These are phyloP conservation scores for Siniperca knerii DNA, from an alignment of 2,113 vertebrate species.

Conservation along the genomic window DNA sequence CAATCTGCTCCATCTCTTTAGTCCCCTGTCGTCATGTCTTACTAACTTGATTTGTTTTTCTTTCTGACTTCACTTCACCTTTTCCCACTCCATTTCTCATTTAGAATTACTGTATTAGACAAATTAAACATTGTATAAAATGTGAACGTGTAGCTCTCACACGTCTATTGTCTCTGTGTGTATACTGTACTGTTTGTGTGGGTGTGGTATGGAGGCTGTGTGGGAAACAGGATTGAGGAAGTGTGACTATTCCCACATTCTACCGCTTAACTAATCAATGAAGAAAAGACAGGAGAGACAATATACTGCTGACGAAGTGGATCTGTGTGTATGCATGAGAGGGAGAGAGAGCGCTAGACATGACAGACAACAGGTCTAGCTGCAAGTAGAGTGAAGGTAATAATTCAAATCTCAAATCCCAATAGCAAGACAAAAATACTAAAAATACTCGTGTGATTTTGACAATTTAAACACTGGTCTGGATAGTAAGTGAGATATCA, in stretches of 20 bases:
- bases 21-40: neutral
- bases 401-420: neutral
- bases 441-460: neutral
- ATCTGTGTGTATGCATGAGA: neutral
- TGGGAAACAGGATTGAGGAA: slow-evolving; percentile 13
- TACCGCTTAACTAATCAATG: slow-evolving; percentile 31
- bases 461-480: neutral
- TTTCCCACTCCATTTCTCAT: neutral
- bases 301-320: neutral
- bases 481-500: neutral
- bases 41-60: slow-evolving; percentile 1
- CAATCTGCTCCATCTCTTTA: slow-evolving; percentile 9
- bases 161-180: neutral
- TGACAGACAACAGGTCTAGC: neutral
- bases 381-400: neutral
- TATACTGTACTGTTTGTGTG: neutral
- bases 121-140: neutral
- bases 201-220: slow-evolving; percentile 1
- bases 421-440: neutral
- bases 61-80: neutral
- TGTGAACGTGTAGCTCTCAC: neutral
- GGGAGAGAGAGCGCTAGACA: neutral
- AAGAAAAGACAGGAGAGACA: neutral
- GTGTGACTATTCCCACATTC: slow-evolving; percentile 32
- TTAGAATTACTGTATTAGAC: neutral